Percentiles rank a stretch among this genome's conserved stretches.
Evolutionary conservation across 1,140 invertebrate genomes (phyloP).

Genomic region (Anoplophora glabripennis): DNA sequence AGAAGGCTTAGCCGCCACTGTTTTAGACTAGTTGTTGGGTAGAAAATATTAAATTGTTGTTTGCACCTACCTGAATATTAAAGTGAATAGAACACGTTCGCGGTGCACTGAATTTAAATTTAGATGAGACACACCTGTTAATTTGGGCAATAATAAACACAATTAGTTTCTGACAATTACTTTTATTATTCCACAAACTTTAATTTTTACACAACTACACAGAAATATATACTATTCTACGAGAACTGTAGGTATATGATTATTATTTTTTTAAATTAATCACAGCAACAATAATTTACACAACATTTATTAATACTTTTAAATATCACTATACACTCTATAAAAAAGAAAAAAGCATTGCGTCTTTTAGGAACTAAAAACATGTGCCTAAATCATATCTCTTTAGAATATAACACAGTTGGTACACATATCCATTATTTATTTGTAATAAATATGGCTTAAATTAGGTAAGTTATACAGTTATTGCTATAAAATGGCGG

Average conservation of each 20-base stretch:
- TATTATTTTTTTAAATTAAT: constrained; percentile 44
- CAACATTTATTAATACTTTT: constrained; percentile 45
- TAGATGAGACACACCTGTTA: too few species aligned
- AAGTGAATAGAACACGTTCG: too few species aligned
- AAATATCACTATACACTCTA: constrained; percentile 31
- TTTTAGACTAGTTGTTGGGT: too few species aligned
- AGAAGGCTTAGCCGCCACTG: too few species aligned
- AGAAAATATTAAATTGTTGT: too few species aligned
- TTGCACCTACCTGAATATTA: too few species aligned
- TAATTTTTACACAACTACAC: constrained; percentile 47
- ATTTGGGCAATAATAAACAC: neutral
- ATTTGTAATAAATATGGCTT: neutral
- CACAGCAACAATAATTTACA: constrained; percentile 51
- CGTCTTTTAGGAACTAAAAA: constrained; percentile 21
- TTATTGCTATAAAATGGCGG: constrained; percentile 4
- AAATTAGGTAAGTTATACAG: constrained; percentile 2
- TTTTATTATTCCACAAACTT: constrained; percentile 41
- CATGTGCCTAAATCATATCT: constrained; percentile 15
- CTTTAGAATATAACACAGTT: constrained; percentile 18
- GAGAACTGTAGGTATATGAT: constrained; percentile 30
- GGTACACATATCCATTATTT: constrained; percentile 22
- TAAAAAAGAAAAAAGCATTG: constrained; percentile 26
- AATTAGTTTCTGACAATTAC: constrained; percentile 9
- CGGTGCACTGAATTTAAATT: too few species aligned
- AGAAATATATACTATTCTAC: constrained; percentile 43